A percentile compares a stretch with the other conserved stretches of the same genome.
Conservation (phyloP, 2,797 vertebrate species). For the Anisognathus igniventris region DNA sequence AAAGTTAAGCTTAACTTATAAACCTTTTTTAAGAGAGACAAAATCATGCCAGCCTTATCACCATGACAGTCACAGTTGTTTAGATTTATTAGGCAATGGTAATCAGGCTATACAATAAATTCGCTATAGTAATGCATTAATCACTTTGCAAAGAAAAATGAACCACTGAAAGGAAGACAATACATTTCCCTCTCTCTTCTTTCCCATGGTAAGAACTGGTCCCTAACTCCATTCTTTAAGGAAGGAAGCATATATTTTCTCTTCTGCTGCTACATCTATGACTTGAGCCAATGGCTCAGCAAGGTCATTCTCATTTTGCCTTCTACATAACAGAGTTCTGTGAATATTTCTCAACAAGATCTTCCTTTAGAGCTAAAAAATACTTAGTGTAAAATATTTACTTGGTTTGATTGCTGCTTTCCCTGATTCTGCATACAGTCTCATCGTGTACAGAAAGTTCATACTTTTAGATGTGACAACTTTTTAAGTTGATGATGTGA, state of each 20-base stretch:
- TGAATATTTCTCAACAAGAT: not conserved
- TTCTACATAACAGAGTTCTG: not conserved
- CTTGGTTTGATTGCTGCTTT: not conserved
- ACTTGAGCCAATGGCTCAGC: not conserved
- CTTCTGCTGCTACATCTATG: not conserved
- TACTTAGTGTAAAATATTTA: not conserved
- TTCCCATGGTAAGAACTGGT: constrained; percentile 15
- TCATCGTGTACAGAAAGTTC: not conserved
- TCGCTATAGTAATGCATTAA: constrained; percentile 76
- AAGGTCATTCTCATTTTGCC: not conserved
- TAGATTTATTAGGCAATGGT: constrained; percentile 78
- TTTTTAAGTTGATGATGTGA: not conserved
- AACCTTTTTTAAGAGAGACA: constrained; percentile 69
- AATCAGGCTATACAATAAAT: constrained; percentile 80
- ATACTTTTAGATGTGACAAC: not conserved
- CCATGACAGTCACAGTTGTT: constrained; percentile 72
- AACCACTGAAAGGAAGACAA: constrained; percentile 72
- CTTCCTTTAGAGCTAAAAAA: not conserved
- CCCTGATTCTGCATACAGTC: not conserved
- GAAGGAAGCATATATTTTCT: constrained; percentile 15
- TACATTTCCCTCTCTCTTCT: constrained; percentile 60
- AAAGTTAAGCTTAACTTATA: constrained; percentile 66
- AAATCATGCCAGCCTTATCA: constrained; percentile 64
- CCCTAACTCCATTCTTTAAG: constrained; percentile 42
- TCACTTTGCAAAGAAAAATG: constrained; percentile 74